Evolutionary conservation across 2,113 vertebrate species (phyloP).

Genomic region (Vulpes vulpes): DNA sequence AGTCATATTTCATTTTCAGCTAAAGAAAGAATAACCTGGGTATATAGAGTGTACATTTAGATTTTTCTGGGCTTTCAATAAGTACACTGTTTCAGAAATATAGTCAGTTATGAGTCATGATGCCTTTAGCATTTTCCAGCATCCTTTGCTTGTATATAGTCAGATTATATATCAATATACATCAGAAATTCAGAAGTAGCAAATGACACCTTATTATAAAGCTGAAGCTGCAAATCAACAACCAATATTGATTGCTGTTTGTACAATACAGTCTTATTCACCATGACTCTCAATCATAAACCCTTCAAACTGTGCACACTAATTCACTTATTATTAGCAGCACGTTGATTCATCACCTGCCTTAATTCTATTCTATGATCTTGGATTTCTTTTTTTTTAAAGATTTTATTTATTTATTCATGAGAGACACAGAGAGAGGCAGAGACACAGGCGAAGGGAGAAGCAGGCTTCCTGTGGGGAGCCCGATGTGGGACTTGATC

Average conservation of each 20-base stretch:
- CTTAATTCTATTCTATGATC: background rate
- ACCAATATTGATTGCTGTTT: background rate
- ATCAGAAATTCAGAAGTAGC: conserved; percentile 15
- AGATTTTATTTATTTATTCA: no score
- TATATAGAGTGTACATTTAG: background rate
- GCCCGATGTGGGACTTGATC: no score
- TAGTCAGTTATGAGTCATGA: background rate
- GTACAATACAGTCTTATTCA: background rate
- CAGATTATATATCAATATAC: background rate
- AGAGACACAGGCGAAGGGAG: no score
- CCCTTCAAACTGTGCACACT: background rate
- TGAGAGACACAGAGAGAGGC: no score
- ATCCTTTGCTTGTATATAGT: background rate
- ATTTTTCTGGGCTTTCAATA: background rate
- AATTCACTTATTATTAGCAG: background rate
- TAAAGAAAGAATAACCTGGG: background rate
- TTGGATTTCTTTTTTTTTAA: background rate
- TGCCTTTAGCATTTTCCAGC: conserved; percentile 1
- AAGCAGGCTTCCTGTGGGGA: no score
- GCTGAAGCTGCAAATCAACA: conserved; percentile 13
- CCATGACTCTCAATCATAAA: background rate
- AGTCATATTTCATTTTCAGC: conserved; percentile 37
- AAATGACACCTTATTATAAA: background rate
- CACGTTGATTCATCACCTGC: background rate
- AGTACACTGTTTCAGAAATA: background rate